A percentile compares a stretch with the other conserved stretches of the same genome.
phyloP scores from a whole-genome alignment of 2,888 invertebrate genomes.

The Ariolimax columbianus region DNA sequence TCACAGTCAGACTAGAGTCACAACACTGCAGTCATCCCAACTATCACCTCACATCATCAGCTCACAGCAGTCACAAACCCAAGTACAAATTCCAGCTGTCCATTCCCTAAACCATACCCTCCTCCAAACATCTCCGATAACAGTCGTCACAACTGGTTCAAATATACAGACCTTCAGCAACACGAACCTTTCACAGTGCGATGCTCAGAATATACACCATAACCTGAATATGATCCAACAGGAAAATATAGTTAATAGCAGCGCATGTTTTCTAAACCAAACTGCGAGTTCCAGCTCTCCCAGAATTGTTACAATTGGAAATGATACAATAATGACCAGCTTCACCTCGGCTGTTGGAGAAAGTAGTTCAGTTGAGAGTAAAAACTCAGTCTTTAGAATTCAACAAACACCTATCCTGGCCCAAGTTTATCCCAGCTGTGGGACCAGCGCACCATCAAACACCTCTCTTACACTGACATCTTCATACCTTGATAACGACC shows the following conservation, averaged over 20 bases:
- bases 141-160: background rate
- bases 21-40: background rate
- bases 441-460: slow-evolving; percentile 10
- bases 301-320: slow-evolving; percentile 27
- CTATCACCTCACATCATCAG: background rate
- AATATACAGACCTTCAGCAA: background rate
- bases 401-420: background rate
- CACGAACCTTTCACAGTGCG: background rate
- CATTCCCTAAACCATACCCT: slow-evolving; percentile 28
- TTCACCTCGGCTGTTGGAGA: background rate
- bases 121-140: slow-evolving; percentile 7
- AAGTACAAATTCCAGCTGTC: slow-evolving; percentile 9
- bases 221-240: background rate
- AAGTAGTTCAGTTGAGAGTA: background rate
- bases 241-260: background rate
- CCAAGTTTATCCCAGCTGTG: slow-evolving; percentile 16
- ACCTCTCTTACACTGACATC: background rate
- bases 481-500: background rate
- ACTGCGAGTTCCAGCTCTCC: background rate
- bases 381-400: background rate
- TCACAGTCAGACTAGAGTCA: background rate
- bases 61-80: slow-evolving; percentile 12
- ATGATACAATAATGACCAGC: slow-evolving; percentile 6
- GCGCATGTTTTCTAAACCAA: background rate
- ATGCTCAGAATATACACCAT: background rate